These are phyloP conservation scores for Drosophila acutilabella DNA, from an alignment of 2,888 invertebrate genomes.

Conservation along the genomic window DNA sequence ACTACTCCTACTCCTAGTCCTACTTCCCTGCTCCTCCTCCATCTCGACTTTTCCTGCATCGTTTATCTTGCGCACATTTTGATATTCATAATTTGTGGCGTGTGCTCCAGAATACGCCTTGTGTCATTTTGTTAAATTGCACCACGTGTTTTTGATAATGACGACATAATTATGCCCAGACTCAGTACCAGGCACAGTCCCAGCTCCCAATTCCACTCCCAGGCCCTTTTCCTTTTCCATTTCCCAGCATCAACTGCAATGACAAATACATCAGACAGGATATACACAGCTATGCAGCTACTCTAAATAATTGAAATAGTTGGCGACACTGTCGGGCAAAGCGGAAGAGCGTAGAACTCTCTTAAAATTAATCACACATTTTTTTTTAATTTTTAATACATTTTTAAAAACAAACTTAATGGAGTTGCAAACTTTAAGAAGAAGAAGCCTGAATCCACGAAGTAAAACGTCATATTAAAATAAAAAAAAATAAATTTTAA, in stretches of 20 bases:
- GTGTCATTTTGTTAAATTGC: slow-evolving; percentile 76
- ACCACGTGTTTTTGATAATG: slow-evolving; percentile 85
- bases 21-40: slow-evolving; percentile 9
- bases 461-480: no score
- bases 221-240: not conserved
- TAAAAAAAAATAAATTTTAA: no score
- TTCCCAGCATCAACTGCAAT: not conserved
- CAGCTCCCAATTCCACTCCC: not conserved
- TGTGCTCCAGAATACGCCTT: slow-evolving; percentile 58
- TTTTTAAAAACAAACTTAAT: no score
- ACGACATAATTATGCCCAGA: slow-evolving; percentile 74
- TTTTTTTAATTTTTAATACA: no score
- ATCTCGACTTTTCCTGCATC: slow-evolving; percentile 56
- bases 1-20: not conserved
- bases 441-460: no score
- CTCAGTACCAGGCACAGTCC: not conserved
- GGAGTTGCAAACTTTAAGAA: no score
- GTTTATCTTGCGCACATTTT: slow-evolving; percentile 69
- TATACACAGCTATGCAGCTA: not conserved
- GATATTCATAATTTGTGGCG: slow-evolving; percentile 79
- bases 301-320: slow-evolving; percentile 1
- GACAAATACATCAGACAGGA: slow-evolving; percentile 13
- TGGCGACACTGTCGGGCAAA: not conserved
- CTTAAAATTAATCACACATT: no score
- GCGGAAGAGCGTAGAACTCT: no score